A percentile compares a stretch with the other conserved stretches of the same genome.
phyloP scores from a whole-genome alignment of 2,797 vertebrate species.

The Sylvilagus floridanus region DNA sequence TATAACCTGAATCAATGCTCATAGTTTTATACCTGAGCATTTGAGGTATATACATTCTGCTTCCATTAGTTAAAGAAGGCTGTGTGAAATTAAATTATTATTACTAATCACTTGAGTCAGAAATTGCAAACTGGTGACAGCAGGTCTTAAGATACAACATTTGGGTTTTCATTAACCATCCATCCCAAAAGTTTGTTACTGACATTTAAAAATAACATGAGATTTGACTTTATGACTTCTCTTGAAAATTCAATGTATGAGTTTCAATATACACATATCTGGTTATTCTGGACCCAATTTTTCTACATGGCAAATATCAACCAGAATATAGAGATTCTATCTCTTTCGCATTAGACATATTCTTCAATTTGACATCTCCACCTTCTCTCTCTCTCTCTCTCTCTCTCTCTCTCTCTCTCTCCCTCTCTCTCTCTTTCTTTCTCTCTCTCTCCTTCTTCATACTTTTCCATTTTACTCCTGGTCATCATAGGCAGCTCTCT shows the following conservation, averaged over 20 bases:
- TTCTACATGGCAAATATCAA: background rate
- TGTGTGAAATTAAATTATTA: background rate
- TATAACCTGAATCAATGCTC: background rate
- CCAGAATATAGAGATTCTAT: background rate
- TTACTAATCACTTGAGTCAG: background rate
- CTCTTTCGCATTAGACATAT: background rate
- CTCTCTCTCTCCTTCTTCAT: background rate
- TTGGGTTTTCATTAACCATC: background rate
- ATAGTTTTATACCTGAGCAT: background rate
- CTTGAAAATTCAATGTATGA: conserved; percentile 8
- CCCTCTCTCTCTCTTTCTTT: background rate
- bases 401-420: too few species aligned
- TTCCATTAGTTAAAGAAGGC: conserved; percentile 1
- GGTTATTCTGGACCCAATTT: background rate
- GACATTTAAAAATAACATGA: background rate
- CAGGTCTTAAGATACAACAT: background rate
- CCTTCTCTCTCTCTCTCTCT: background rate
- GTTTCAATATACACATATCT: background rate
- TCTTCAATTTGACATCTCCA: background rate
- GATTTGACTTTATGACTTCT: background rate
- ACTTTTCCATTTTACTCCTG: background rate
- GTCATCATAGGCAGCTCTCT: background rate
- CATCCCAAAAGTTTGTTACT: background rate
- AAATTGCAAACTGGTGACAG: background rate
- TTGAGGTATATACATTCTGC: background rate